Conservation (phyloP, 2,113 vertebrate genomes). For the Megaptera novaeangliae region DNA sequence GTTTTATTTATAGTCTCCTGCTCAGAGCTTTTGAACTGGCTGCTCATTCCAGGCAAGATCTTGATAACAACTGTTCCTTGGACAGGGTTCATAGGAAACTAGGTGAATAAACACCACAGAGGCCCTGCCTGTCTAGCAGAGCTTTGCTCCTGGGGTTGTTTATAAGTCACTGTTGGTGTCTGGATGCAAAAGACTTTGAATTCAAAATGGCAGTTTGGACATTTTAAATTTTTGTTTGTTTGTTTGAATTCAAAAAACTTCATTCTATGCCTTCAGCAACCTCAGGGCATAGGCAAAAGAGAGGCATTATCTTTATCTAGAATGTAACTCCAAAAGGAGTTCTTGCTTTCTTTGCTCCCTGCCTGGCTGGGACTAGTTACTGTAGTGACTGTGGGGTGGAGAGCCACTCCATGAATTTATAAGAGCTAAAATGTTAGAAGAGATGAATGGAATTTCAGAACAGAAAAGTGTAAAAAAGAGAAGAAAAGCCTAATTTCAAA, state of each 20-base stretch:
- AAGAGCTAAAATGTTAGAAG: neutral
- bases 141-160: conserved; percentile 63
- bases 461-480: neutral
- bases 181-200: conserved; percentile 64
- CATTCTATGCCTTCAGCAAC: conserved; percentile 27
- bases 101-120: conserved; percentile 55
- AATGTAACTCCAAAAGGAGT: neutral
- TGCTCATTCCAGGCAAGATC: conserved; percentile 66
- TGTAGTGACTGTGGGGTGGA: neutral
- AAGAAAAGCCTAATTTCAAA: neutral
- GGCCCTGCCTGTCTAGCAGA: conserved; percentile 42
- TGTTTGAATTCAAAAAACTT: conserved; percentile 38
- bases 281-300: conserved; percentile 37
- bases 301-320: conserved; percentile 17
- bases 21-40: conserved; percentile 73
- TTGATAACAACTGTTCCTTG: conserved; percentile 75
- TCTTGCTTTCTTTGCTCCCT: conserved; percentile 6
- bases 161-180: conserved; percentile 53
- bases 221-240: conserved; percentile 24
- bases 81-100: conserved; percentile 72
- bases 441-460: neutral
- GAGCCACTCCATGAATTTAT: neutral
- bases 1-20: conserved; percentile 76
- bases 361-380: neutral
- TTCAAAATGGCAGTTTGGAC: conserved; percentile 53